phyloP scores from a whole-genome alignment of 2,797 vertebrate species.

The Micropoecilia bifurca region DNA sequence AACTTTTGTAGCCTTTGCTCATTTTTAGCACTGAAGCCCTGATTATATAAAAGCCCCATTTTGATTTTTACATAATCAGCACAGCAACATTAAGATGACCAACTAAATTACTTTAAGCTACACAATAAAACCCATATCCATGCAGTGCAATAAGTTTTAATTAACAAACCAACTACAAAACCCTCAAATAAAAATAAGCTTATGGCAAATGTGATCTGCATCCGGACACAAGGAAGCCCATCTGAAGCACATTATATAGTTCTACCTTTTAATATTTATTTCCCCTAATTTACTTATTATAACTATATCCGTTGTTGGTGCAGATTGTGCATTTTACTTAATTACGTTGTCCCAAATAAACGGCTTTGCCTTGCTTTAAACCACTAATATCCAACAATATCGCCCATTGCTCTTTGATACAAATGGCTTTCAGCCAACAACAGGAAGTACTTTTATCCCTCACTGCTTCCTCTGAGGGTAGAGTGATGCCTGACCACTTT shows the following conservation, averaged over 20 bases:
- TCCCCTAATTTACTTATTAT: neutral
- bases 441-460: conserved; percentile 38
- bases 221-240: neutral
- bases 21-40: neutral
- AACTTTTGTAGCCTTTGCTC: neutral
- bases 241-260: neutral
- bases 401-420: conserved; percentile 7
- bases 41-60: neutral
- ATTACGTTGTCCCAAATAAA: neutral
- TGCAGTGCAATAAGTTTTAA: neutral
- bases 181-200: neutral
- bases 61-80: neutral
- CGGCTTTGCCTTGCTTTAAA: neutral
- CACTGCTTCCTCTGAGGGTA: conserved; percentile 6
- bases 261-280: neutral
- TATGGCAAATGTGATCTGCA: neutral
- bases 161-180: neutral
- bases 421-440: conserved; percentile 38
- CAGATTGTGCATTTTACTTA: neutral
- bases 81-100: neutral
- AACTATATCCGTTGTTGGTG: neutral
- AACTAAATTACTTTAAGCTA: neutral
- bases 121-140: neutral
- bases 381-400: neutral
- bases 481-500: neutral